These are phyloP conservation scores for Aphelocoma coerulescens DNA, from an alignment of 2,113 vertebrate genomes.

Conservation along the genomic window DNA sequence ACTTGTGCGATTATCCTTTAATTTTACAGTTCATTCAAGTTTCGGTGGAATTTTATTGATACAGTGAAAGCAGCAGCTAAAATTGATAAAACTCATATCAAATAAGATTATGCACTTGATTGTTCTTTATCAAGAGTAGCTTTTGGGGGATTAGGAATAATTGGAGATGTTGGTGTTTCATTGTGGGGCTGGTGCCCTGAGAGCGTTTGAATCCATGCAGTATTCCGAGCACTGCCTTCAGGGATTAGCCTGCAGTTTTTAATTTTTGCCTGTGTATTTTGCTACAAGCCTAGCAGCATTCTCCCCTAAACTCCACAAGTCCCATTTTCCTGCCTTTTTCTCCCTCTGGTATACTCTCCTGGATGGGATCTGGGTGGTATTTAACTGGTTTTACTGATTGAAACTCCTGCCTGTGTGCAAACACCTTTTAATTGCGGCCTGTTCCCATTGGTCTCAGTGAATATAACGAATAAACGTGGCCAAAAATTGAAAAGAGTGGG, in stretches of 20 bases:
- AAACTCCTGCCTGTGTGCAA: constrained; percentile 53
- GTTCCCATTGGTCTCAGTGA: constrained; percentile 16
- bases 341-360: constrained; percentile 28
- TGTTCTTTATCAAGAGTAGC: constrained; percentile 58
- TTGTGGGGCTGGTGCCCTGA: constrained; percentile 45
- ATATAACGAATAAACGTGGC: not conserved
- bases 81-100: constrained; percentile 60
- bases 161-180: constrained; percentile 43
- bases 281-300: not conserved
- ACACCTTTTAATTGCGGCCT: constrained; percentile 57
- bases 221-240: not conserved
- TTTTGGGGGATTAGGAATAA: constrained; percentile 63
- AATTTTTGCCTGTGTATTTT: constrained; percentile 55
- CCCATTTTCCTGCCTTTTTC: constrained; percentile 18
- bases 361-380: constrained; percentile 38
- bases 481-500: not conserved
- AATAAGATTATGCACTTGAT: constrained; percentile 61
- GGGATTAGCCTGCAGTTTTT: constrained; percentile 45
- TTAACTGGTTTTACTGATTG: constrained; percentile 60
- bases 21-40: constrained; percentile 73
- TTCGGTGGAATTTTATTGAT: constrained; percentile 60
- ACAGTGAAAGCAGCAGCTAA: constrained; percentile 59
- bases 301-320: constrained; percentile 43
- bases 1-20: constrained; percentile 60
- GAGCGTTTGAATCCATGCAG: constrained; percentile 6